Conservation (phyloP, 2,113 vertebrate species). For the Cairina moschata region DNA sequence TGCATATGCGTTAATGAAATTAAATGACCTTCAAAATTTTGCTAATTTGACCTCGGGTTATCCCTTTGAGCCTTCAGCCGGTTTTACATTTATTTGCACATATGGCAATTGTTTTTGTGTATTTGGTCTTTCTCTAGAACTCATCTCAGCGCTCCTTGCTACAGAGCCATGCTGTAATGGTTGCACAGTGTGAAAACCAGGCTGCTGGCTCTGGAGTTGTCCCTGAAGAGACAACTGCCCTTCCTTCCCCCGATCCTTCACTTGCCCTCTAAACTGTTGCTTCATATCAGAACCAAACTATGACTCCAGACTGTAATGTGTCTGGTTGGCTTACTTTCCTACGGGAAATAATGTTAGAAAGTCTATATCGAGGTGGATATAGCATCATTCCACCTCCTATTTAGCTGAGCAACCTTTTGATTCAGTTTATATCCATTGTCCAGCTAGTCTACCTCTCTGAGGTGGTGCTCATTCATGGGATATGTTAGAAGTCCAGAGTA, state of each 20-base stretch:
- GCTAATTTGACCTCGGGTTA: constrained; percentile 66
- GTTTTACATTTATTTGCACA: constrained; percentile 40
- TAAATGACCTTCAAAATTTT: constrained; percentile 76
- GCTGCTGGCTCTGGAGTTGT: neutral
- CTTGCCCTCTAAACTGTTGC: neutral
- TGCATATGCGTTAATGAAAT: constrained; percentile 74
- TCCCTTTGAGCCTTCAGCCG: constrained; percentile 22
- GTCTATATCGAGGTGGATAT: too few relatives aligned
- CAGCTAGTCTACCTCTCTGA: neutral
- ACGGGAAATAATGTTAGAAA: neutral
- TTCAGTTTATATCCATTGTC: neutral
- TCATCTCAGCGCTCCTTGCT: neutral
- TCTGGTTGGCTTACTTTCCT: neutral
- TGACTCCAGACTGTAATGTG: neutral
- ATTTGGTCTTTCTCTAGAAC: neutral
- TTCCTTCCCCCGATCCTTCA: neutral
- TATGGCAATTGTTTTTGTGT: neutral
- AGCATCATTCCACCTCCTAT: neutral
- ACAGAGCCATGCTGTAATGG: neutral
- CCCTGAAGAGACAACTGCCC: neutral
- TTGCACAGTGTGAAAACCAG: neutral
- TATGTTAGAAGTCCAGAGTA: neutral
- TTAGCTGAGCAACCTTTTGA: neutral
- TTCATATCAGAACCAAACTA: neutral
- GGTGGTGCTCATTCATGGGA: neutral